Conservation (phyloP, 2,888 invertebrate genomes). For the Stomorhina lunata region DNA sequence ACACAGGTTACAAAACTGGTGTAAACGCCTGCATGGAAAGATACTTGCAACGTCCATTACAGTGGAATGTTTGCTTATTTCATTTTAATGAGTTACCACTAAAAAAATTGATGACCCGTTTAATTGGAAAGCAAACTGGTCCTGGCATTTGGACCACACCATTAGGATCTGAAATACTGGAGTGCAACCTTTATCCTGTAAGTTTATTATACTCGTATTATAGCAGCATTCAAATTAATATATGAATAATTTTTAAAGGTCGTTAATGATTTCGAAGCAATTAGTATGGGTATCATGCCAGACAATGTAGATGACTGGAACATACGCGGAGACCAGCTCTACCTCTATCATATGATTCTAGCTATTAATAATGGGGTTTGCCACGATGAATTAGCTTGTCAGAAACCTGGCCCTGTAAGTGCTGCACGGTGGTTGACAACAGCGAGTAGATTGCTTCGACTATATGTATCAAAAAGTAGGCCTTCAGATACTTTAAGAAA, state of each 20-base stretch:
- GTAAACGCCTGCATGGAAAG: constrained; percentile 18
- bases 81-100: constrained; percentile 45
- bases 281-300: constrained; percentile 41
- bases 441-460: neutral
- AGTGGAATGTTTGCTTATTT: constrained; percentile 44
- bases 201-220: neutral
- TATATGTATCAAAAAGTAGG: neutral
- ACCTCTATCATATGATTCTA: constrained; percentile 36
- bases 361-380: constrained; percentile 37
- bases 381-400: constrained; percentile 29
- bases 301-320: constrained; percentile 11
- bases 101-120: neutral
- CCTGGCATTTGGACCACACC: constrained; percentile 24
- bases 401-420: constrained; percentile 40
- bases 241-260: neutral
- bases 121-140: constrained; percentile 21
- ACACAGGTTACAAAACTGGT: constrained; percentile 30
- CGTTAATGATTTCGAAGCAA: constrained; percentile 7
- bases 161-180: constrained; percentile 5
- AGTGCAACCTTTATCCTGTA: neutral
- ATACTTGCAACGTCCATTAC: constrained; percentile 9
- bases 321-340: constrained; percentile 34
- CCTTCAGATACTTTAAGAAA: constrained; percentile 19
- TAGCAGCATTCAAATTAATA: neutral
- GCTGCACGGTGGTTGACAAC: constrained; percentile 36